Conservation (phyloP, 2,888 invertebrate genomes). For the Conomelus anceps region DNA sequence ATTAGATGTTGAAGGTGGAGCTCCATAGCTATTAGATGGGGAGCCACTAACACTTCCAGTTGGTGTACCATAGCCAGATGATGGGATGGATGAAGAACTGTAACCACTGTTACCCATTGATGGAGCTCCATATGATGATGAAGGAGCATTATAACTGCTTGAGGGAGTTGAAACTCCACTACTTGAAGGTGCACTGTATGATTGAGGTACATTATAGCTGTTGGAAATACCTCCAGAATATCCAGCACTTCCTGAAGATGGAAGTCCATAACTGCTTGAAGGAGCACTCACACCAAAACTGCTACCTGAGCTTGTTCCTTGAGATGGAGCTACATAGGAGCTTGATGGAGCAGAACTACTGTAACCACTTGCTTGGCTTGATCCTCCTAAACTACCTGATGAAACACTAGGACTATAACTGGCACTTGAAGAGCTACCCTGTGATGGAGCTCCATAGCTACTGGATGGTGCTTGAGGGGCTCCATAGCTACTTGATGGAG, state of each 20-base stretch:
- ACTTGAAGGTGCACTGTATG: conserved; percentile 30
- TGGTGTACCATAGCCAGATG: conserved; percentile 14
- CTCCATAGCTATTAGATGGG: conserved; percentile 29
- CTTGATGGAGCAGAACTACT: conserved; percentile 17
- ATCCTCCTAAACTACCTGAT: conserved; percentile 16
- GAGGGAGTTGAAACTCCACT: too few relatives aligned
- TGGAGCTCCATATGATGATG: conserved; percentile 12
- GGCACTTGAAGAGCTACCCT: conserved; percentile 19
- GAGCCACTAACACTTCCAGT: background rate
- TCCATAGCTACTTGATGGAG: background rate
- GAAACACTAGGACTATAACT: conserved; percentile 7
- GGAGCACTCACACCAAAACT: conserved; percentile 19
- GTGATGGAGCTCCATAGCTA: conserved; percentile 21
- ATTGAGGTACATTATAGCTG: conserved; percentile 24
- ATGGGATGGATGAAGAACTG: conserved; percentile 17
- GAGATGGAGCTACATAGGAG: conserved; percentile 16
- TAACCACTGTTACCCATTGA: conserved; percentile 16
- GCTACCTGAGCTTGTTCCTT: conserved; percentile 25
- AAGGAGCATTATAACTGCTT: conserved; percentile 11
- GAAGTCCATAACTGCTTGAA: conserved; percentile 24
- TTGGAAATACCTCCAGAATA: too few relatives aligned
- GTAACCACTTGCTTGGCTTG: conserved; percentile 19
- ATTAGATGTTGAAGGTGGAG: conserved; percentile 23
- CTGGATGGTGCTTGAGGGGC: conserved; percentile 10
- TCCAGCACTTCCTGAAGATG: conserved; percentile 1